Evolutionary conservation across 2,888 invertebrate species (phyloP), one percentile per base, ranked within the genome.

Genomic region (Mylabris sibirica): DNA sequence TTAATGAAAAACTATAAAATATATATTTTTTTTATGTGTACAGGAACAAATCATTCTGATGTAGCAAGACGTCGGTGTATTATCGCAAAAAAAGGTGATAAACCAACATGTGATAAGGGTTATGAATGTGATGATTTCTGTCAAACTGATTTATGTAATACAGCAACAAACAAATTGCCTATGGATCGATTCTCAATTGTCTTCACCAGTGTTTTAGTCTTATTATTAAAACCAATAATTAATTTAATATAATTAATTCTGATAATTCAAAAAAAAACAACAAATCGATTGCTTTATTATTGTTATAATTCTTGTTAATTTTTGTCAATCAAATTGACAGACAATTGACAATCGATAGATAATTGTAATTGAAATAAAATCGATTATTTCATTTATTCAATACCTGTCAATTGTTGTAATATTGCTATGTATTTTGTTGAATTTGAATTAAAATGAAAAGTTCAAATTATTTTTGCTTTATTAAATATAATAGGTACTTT

Each of bases 81-180:
- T 22, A 53, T 53, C 49, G 22, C 22, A 3, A 53, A 53, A 53
- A 53, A 53, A 53, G 30, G 30, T 30, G 17, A 53, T 14, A 30
- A 49, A n/a, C 53, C 57, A 17, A 24, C 1, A 30, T 64, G 64
- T 17, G 30, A 26, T 11, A 1, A 30, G 11, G 64, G 57, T 30
- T 17, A 57, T 30, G 41, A 49, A 20, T 64, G 62, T 38, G 38
- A 34, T 12, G 17, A 57, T 3, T 53, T 53, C 11, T 64, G 64
- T 30, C 24, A 64, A 26, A 57, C 17, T 0, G 64, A 64, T 34
- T 6, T 57, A 38, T 64, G 64, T 57, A 64, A 64, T 30, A 34
- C 59, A 30, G 30, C 64, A 20, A 20, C 64, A 26, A 53, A 20
- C 22, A 53, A 53, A 53, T 53, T 53, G 20, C 49, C 49, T 20